These are phyloP conservation scores for Oreohelix idahoensis DNA, from an alignment of 1,140 invertebrate genomes.

Conservation along the genomic window DNA sequence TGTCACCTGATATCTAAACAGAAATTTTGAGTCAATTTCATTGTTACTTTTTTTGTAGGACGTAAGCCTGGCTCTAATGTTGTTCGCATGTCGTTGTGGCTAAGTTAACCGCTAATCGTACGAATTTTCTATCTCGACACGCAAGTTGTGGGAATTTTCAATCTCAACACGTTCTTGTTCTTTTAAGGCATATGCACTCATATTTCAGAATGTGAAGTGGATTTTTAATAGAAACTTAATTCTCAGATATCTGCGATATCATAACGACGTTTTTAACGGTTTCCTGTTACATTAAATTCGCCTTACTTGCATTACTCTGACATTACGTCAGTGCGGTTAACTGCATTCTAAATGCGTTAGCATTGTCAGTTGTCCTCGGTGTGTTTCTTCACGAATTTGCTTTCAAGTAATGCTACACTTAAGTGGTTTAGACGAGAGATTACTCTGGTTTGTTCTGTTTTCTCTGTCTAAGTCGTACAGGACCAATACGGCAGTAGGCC, in stretches of 20 bases:
- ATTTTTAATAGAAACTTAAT: not conserved
- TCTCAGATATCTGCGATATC: not conserved
- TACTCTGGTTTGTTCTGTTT: not conserved
- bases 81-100: not conserved
- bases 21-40: not conserved
- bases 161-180: not conserved
- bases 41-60: not conserved
- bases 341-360: not conserved
- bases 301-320: not conserved
- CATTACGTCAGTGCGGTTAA: not conserved
- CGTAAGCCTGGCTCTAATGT: not conserved
- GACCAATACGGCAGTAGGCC: no score
- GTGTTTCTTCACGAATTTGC: not conserved
- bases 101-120: not conserved
- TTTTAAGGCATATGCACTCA: not conserved
- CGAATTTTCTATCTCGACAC: not conserved
- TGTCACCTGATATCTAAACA: not conserved
- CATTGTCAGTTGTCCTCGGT: not conserved
- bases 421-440: not conserved
- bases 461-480: no score
- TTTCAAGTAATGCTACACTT: not conserved
- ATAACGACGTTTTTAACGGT: not conserved
- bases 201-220: not conserved
- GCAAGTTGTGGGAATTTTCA: not conserved
- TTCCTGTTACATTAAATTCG: not conserved